phyloP scores from a whole-genome alignment of 2,797 vertebrate genomes.

The Masticophis lateralis region DNA sequence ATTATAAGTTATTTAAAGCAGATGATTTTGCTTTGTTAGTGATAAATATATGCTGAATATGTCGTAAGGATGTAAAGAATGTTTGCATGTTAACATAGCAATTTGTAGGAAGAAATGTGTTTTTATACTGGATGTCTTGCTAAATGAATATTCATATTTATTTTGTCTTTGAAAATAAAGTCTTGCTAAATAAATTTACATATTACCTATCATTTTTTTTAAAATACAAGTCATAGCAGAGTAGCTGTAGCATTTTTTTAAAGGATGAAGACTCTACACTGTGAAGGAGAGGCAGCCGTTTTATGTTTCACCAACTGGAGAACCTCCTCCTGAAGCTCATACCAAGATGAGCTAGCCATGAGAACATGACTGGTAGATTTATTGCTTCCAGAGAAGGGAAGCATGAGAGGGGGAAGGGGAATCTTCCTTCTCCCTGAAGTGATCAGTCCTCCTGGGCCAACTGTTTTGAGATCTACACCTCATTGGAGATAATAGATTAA shows the following conservation, averaged over 20 bases:
- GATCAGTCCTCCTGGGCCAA: not conserved
- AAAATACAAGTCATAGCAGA: not conserved
- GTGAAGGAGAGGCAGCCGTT: not conserved
- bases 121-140: not conserved
- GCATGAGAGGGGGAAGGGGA: not conserved
- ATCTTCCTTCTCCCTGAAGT: not conserved
- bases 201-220: not conserved
- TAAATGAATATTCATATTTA: not conserved
- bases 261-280: not conserved
- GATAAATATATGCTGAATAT: not conserved
- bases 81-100: not conserved
- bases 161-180: not conserved
- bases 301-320: not conserved
- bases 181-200: not conserved
- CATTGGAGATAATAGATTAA: not conserved
- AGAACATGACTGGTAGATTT: not conserved
- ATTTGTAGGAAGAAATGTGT: not conserved
- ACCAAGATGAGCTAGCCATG: not conserved
- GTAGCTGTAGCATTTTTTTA: not conserved
- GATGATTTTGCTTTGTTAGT: not conserved
- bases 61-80: not conserved
- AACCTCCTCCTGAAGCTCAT: not conserved
- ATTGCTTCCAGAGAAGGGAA: not conserved
- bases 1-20: constrained; percentile 4
- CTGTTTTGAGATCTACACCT: not conserved